These are phyloP conservation scores for Esox masquinongy DNA, from an alignment of 2,797 vertebrate genomes.

Conservation along the genomic window DNA sequence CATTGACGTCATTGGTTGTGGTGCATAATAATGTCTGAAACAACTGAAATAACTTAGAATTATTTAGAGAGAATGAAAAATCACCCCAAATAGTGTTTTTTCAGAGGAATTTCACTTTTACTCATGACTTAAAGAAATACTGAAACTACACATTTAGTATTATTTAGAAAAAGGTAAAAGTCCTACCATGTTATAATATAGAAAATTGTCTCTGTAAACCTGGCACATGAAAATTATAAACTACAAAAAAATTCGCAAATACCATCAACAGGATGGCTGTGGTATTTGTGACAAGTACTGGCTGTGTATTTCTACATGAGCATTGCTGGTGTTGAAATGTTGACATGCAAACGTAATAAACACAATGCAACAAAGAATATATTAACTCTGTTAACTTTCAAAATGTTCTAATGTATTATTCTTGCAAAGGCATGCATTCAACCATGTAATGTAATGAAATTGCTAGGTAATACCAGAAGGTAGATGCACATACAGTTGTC, in stretches of 20 bases:
- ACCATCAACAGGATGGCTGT: background rate
- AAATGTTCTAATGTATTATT: slow-evolving; percentile 4
- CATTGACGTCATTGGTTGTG: too few species aligned
- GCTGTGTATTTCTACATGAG: slow-evolving; percentile 1
- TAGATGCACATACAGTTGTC: too few species aligned
- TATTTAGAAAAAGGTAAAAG: too few species aligned
- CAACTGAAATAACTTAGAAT: too few species aligned
- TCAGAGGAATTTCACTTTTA: too few species aligned
- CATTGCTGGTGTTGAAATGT: slow-evolving; percentile 2
- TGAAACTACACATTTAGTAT: too few species aligned
- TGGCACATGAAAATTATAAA: background rate
- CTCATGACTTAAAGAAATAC: too few species aligned
- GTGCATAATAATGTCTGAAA: too few species aligned
- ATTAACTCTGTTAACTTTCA: background rate
- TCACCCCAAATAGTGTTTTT: too few species aligned
- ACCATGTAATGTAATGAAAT: too few species aligned
- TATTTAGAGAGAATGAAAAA: too few species aligned
- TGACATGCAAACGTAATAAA: background rate
- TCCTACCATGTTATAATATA: background rate
- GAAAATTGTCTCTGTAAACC: background rate
- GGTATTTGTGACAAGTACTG: too few species aligned
- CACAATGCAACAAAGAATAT: background rate
- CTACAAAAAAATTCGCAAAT: background rate
- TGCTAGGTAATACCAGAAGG: slow-evolving; percentile 10
- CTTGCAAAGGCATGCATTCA: background rate